These are phyloP conservation scores for Eristalis pertinax DNA, from an alignment of 2,888 invertebrate species.

Conservation along the genomic window DNA sequence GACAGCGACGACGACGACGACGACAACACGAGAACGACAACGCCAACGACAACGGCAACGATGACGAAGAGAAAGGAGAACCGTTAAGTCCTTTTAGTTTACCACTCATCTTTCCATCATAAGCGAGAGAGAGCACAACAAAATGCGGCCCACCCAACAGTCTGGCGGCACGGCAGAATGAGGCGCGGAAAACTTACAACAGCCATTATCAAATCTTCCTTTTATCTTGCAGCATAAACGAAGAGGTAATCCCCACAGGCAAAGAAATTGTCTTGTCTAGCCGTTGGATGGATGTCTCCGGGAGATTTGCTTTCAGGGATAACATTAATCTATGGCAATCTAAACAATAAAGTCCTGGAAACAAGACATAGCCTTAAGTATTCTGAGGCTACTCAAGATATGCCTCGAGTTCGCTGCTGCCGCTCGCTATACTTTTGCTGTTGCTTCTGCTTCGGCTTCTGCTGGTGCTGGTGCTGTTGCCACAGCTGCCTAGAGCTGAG, in stretches of 20 bases:
- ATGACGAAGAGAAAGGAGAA: not conserved
- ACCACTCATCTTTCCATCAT: not conserved
- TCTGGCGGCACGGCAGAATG: not conserved
- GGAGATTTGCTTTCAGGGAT: constrained; percentile 70
- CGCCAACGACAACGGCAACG: too few species aligned
- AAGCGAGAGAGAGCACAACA: not conserved
- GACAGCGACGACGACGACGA: not conserved
- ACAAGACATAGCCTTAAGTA: constrained; percentile 65
- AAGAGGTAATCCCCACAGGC: constrained; percentile 70
- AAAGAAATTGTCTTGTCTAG: constrained; percentile 71
- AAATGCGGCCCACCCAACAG: not conserved
- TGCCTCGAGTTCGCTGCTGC: constrained; percentile 18
- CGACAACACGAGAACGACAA: not conserved
- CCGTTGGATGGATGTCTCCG: constrained; percentile 68
- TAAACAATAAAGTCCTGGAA: constrained; percentile 66
- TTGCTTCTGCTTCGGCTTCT: not conserved
- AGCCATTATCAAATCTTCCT: constrained; percentile 69
- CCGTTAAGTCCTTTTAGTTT: constrained; percentile 33
- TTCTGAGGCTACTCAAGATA: constrained; percentile 68
- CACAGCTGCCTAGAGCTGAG: not conserved
- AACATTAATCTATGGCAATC: constrained; percentile 72
- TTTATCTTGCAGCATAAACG: constrained; percentile 68
- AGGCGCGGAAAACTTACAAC: constrained; percentile 54
- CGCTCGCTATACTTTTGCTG: constrained; percentile 9
- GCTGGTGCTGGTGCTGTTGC: not conserved